Percentiles rank a stretch among this genome's conserved stretches.
Evolutionary conservation across 2,113 vertebrate species (phyloP).

Genomic region (Rhinichthys klamathensis): DNA sequence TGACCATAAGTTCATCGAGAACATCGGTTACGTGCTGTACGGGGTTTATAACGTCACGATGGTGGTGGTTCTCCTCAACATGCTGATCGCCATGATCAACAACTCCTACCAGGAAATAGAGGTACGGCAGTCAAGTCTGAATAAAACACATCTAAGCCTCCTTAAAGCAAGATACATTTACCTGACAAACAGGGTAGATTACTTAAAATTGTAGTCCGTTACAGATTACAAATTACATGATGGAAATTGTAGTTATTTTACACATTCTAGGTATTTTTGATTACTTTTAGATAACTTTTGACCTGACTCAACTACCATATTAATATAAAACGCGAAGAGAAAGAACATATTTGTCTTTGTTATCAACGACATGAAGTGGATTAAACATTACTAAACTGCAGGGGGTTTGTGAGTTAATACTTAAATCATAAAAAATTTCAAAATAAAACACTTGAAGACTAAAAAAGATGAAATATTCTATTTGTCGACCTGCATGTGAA

Average conservation of each 20-base stretch:
- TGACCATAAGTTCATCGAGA: conserved; percentile 98
- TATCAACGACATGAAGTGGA: neutral
- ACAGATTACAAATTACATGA: neutral
- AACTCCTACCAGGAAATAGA: conserved; percentile 99
- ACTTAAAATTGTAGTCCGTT: neutral
- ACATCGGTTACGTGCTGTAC: conserved; percentile 95
- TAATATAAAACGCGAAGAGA: neutral
- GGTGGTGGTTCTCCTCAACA: conserved; percentile 98
- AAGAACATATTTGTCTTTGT: neutral
- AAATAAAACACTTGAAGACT: no score
- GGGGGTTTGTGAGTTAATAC: neutral
- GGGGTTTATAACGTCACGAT: conserved; percentile 97
- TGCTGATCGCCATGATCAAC: conserved; percentile 99
- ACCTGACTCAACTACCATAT: neutral
- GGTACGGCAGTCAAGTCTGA: conserved; percentile 78
- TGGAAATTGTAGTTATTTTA: neutral
- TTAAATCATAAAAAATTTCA: no score
- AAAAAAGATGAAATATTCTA: no score
- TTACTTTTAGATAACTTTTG: neutral
- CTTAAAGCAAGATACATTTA: neutral
- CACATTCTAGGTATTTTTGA: neutral
- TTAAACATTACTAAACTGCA: no score
- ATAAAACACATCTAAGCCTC: neutral
- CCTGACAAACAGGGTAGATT: neutral
- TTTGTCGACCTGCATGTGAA: no score